Conservation (phyloP, 1,140 invertebrate genomes). For the Babylonia areolata region DNA sequence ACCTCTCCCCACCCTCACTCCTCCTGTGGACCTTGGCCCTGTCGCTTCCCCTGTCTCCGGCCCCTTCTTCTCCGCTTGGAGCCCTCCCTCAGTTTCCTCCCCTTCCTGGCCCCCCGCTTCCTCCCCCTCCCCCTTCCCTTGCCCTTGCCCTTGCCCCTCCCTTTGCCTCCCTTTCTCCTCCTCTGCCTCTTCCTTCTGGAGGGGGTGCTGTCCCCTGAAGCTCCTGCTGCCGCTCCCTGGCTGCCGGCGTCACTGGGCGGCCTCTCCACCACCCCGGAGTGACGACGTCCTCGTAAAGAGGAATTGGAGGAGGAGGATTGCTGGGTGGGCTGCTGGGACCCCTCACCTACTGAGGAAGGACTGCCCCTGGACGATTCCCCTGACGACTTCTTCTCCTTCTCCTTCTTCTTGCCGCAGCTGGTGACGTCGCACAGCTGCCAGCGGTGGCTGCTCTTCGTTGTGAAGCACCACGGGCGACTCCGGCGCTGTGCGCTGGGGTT, state of each 20-base stretch:
- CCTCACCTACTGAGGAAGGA: background rate
- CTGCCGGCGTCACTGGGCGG: background rate
- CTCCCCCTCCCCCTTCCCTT: background rate
- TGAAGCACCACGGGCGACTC: constrained; percentile 65
- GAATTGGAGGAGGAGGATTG: background rate
- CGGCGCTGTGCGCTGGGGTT: constrained; percentile 53
- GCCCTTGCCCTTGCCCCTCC: background rate
- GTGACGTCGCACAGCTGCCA: constrained; percentile 67
- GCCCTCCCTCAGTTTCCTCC: background rate
- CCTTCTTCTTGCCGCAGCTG: constrained; percentile 30
- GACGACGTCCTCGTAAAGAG: background rate
- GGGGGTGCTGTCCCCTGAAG: too few species aligned
- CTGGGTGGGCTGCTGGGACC: too few species aligned
- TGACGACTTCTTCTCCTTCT: too few species aligned
- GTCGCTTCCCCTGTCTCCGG: background rate
- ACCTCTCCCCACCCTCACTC: background rate
- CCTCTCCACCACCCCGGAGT: background rate
- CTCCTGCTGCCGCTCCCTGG: too few species aligned
- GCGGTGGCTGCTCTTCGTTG: constrained; percentile 49
- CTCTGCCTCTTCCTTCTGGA: background rate
- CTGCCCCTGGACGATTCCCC: background rate
- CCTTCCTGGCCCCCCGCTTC: background rate
- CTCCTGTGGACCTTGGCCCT: background rate
- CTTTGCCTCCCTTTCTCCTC: background rate
- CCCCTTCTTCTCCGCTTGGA: background rate